Evolutionary conservation across 2,888 invertebrate genomes (phyloP).

Genomic region (Eurois occulta): DNA sequence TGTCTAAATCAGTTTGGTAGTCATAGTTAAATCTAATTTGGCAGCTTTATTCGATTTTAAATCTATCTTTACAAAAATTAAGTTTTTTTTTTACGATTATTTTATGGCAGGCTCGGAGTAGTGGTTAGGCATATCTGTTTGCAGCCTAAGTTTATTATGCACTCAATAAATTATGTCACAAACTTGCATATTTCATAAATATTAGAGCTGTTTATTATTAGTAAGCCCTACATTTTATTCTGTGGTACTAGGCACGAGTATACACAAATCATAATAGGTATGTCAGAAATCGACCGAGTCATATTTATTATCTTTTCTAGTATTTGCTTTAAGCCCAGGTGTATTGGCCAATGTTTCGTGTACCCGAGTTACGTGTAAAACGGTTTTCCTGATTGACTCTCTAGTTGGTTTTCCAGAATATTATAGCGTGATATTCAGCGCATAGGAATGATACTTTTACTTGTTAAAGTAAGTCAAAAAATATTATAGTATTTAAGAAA

Average conservation of each 20-base stretch:
- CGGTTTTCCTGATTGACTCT: neutral
- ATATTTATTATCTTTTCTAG: conserved; percentile 16
- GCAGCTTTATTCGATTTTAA: neutral
- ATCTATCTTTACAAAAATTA: too few species aligned
- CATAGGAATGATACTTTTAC: neutral
- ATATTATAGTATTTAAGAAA: neutral
- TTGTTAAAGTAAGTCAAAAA: neutral
- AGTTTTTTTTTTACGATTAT: too few species aligned
- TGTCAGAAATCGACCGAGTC: neutral
- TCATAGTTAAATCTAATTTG: neutral
- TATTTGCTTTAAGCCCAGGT: neutral
- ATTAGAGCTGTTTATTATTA: neutral
- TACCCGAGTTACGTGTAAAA: too few species aligned
- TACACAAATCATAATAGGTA: conserved; percentile 16
- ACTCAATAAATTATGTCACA: conserved; percentile 10
- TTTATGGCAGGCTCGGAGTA: too few species aligned
- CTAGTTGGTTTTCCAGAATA: too few species aligned
- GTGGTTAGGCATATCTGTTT: neutral
- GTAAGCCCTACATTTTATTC: conserved; percentile 10
- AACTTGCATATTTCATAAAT: conserved; percentile 10
- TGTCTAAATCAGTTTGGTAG: neutral
- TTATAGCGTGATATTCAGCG: neutral
- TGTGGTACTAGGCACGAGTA: neutral
- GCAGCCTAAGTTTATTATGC: neutral
- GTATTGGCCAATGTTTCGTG: neutral